A percentile compares a stretch with the other conserved stretches of the same genome.
These are phyloP conservation scores for Ephestia elutella DNA, from an alignment of 1,140 invertebrate species.

Conservation along the genomic window DNA sequence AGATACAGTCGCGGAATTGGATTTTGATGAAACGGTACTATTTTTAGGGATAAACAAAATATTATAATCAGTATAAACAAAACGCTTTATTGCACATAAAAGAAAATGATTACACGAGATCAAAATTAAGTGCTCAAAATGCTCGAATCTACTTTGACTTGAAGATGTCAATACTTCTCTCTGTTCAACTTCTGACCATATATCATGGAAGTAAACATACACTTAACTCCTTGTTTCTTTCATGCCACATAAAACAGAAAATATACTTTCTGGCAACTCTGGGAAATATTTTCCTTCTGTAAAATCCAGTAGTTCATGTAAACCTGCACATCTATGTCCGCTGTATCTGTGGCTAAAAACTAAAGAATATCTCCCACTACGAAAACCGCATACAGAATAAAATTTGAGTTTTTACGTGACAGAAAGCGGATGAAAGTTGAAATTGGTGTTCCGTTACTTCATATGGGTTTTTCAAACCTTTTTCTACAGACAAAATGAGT, in stretches of 20 bases:
- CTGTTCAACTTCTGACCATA: too few relatives aligned
- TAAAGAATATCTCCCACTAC: slow-evolving; percentile 7
- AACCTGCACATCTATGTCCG: background rate
- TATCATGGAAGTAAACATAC: too few relatives aligned
- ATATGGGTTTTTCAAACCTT: background rate
- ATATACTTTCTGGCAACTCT: too few relatives aligned
- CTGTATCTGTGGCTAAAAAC: background rate
- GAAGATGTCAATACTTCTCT: too few relatives aligned
- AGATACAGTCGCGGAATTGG: background rate
- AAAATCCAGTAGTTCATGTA: background rate
- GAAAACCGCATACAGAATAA: background rate
- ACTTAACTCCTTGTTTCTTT: too few relatives aligned
- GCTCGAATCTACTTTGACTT: too few relatives aligned
- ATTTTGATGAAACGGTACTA: background rate
- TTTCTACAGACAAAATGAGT: background rate
- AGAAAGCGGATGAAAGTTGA: background rate
- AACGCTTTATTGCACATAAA: too few relatives aligned
- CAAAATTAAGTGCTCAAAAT: too few relatives aligned
- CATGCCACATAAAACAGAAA: too few relatives aligned
- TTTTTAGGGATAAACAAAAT: background rate
- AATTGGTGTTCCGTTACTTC: background rate
- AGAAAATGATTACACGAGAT: too few relatives aligned
- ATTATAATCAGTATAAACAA: background rate
- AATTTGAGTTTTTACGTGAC: slow-evolving; percentile 2
- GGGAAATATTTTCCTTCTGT: background rate